Evolutionary conservation across 2,113 vertebrate genomes (phyloP).

Genomic region (Gymnobelideus leadbeateri): DNA sequence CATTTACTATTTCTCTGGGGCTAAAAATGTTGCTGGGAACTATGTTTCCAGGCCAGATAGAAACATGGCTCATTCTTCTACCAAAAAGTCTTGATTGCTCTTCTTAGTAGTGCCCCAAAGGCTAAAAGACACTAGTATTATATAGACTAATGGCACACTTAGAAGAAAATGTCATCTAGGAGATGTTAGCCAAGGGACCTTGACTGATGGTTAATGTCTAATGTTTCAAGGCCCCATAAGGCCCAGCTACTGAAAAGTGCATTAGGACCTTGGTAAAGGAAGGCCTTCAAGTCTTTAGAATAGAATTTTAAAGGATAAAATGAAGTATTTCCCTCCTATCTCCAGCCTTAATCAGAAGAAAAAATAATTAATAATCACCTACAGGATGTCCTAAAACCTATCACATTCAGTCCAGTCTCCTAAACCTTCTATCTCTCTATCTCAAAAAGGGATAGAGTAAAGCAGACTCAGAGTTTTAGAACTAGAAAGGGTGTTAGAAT

Average conservation of each 20-base stretch:
- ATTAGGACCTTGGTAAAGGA: conserved; percentile 69
- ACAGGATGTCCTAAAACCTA: neutral
- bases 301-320: conserved; percentile 65
- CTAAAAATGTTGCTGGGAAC: conserved; percentile 74
- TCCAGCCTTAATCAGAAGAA: conserved; percentile 42
- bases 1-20: conserved; percentile 83
- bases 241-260: conserved; percentile 69
- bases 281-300: conserved; percentile 35
- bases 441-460: neutral
- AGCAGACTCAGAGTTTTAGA: neutral
- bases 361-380: conserved; percentile 43
- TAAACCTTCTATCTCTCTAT: conserved; percentile 6
- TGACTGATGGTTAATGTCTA: conserved; percentile 78
- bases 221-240: conserved; percentile 79
- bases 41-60: conserved; percentile 63
- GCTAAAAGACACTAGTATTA: conserved; percentile 72
- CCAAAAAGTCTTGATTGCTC: conserved; percentile 67
- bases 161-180: conserved; percentile 73
- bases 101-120: conserved; percentile 58
- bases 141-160: conserved; percentile 78
- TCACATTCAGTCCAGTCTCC: conserved; percentile 4
- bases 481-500: neutral
- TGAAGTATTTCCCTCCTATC: conserved; percentile 44
- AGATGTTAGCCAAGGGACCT: conserved; percentile 72
- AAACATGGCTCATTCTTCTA: conserved; percentile 60